phyloP scores from a whole-genome alignment of 2,113 vertebrate genomes.

The Oryzias celebensis region DNA sequence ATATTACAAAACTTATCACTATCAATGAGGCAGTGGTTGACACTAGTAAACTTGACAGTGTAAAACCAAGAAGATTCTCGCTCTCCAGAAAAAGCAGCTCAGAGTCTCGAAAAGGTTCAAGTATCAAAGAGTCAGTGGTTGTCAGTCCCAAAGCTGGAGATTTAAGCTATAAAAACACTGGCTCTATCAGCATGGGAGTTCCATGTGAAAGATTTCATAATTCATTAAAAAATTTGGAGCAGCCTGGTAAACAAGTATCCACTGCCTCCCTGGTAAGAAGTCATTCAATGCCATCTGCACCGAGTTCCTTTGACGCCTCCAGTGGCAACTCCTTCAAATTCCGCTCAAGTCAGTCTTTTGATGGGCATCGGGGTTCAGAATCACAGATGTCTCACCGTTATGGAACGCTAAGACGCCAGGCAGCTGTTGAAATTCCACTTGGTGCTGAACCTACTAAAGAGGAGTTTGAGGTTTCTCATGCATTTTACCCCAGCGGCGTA shows the following conservation, averaged over 20 bases:
- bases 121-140: constrained; percentile 80
- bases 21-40: constrained; percentile 97
- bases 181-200: constrained; percentile 77
- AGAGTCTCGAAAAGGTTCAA: constrained; percentile 84
- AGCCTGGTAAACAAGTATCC: constrained; percentile 50
- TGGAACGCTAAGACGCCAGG: constrained; percentile 89
- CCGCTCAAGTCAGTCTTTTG: constrained; percentile 91
- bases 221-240: constrained; percentile 51
- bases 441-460: constrained; percentile 79
- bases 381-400: constrained; percentile 83
- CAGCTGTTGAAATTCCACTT: constrained; percentile 90
- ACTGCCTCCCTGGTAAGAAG: constrained; percentile 90
- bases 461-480: constrained; percentile 50
- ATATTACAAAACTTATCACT: constrained; percentile 97
- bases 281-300: constrained; percentile 92
- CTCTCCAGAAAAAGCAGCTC: constrained; percentile 90
- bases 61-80: constrained; percentile 94
- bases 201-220: constrained; percentile 76
- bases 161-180: constrained; percentile 66
- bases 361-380: constrained; percentile 83
- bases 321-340: constrained; percentile 79
- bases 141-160: constrained; percentile 77
- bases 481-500: constrained; percentile 49
- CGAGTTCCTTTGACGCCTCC: constrained; percentile 81
- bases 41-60: constrained; percentile 95